Percentiles rank a stretch among this genome's conserved stretches.
Evolutionary conservation across 2,888 invertebrate genomes (phyloP).

Genomic region (Dimorphilus gyrociliatus): DNA sequence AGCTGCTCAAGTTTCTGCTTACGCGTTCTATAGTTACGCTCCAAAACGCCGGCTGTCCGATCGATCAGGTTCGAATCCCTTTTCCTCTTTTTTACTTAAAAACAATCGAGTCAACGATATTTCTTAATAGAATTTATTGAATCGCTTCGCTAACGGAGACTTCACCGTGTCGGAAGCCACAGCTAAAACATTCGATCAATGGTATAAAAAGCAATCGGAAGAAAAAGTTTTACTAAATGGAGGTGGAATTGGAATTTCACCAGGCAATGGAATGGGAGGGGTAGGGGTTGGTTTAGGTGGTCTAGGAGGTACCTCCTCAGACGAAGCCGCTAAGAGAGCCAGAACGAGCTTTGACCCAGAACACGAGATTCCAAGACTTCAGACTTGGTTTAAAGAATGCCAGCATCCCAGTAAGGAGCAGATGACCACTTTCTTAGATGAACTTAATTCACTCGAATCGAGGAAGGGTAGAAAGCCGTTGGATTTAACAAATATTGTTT

Average conservation of each 20-base stretch:
- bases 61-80: conserved; percentile 62
- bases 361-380: conserved; percentile 81
- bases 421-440: conserved; percentile 83
- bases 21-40: conserved; percentile 72
- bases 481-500: conserved; percentile 82
- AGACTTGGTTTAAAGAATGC: conserved; percentile 90
- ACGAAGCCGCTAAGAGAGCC: too few species aligned
- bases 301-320: too few species aligned
- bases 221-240: too few species aligned
- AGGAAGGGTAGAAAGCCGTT: conserved; percentile 66
- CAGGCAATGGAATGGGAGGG: too few species aligned
- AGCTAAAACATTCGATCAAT: conserved; percentile 71
- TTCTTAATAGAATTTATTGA: conserved; percentile 41
- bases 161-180: conserved; percentile 55
- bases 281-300: too few species aligned
- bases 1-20: conserved; percentile 66
- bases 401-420: conserved; percentile 92
- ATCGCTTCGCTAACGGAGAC: conserved; percentile 65
- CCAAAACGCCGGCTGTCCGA: conserved; percentile 72
- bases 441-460: conserved; percentile 77
- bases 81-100: too few species aligned
- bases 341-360: conserved; percentile 92
- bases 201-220: conserved; percentile 49
- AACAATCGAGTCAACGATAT: too few species aligned
- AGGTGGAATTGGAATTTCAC: too few species aligned